Conservation (phyloP, 2,113 vertebrate genomes). For the Anhinga anhinga region DNA sequence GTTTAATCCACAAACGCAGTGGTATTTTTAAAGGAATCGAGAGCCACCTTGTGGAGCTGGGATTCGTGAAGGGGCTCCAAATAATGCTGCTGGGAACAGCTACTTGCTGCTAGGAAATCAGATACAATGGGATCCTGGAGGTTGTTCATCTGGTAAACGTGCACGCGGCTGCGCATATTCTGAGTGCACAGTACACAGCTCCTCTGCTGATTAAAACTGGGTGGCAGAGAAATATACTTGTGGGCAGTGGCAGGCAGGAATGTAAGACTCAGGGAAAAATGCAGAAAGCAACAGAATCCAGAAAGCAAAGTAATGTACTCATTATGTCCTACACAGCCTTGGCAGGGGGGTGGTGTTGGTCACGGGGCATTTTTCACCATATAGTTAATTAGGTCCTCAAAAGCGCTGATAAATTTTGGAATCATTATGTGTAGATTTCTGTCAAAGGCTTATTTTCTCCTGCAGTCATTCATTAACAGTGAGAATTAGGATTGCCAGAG, state of each 20-base stretch:
- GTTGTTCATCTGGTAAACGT: background rate
- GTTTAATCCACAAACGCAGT: background rate
- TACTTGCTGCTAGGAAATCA: background rate
- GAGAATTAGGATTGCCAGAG: background rate
- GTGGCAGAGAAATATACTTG: background rate
- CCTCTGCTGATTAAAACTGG: background rate
- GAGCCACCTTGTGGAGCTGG: slow-evolving; percentile 68
- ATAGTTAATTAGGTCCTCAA: background rate
- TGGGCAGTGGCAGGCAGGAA: background rate
- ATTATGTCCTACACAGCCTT: background rate
- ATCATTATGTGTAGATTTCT: background rate
- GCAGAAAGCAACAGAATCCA: slow-evolving; percentile 3
- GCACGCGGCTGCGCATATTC: background rate
- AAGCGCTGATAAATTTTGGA: background rate
- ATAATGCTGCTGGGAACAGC: background rate
- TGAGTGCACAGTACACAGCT: background rate
- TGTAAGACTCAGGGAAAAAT: background rate
- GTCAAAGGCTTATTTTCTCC: background rate
- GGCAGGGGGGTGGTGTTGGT: background rate
- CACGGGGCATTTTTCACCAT: background rate
- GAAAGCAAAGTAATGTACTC: background rate
- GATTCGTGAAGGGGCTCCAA: background rate
- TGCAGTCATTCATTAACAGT: background rate
- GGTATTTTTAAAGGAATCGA: background rate
- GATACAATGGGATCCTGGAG: background rate